phyloP scores from a whole-genome alignment of 2,888 invertebrate species.

The Alloplasta piceator region DNA sequence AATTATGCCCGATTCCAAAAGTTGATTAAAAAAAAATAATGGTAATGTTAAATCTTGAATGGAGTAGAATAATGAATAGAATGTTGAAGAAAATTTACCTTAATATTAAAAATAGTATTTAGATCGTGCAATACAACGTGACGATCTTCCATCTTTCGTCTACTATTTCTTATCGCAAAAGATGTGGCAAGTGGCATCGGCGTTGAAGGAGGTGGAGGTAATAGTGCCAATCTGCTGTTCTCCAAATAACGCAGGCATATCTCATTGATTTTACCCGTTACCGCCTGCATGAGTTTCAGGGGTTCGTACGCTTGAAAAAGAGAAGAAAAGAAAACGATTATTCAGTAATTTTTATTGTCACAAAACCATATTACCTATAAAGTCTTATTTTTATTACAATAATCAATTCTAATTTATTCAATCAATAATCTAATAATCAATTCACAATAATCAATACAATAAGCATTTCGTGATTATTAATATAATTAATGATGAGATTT shows the following conservation, averaged over 20 bases:
- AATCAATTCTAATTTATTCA: conserved; percentile 33
- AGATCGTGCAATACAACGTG: conserved; percentile 93
- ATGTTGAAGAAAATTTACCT: conserved; percentile 85
- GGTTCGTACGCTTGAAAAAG: conserved; percentile 88
- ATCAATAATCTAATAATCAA: conserved; percentile 34
- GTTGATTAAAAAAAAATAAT: too few relatives aligned
- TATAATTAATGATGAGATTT: too few relatives aligned
- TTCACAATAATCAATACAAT: too few relatives aligned
- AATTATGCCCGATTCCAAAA: too few relatives aligned
- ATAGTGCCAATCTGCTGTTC: conserved; percentile 87
- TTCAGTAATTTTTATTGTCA: conserved; percentile 8
- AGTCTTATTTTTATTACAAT: background rate
- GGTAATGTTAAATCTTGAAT: too few relatives aligned
- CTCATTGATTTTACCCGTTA: conserved; percentile 89
- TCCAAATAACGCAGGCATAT: conserved; percentile 89
- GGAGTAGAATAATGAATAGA: too few relatives aligned
- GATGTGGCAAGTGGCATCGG: conserved; percentile 86
- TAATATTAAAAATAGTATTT: conserved; percentile 91
- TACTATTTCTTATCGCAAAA: conserved; percentile 91
- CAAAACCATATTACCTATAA: background rate
- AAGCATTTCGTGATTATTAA: too few relatives aligned
- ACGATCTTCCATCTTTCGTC: conserved; percentile 96
- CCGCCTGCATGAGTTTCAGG: conserved; percentile 89
- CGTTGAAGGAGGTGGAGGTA: conserved; percentile 85
- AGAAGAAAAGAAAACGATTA: conserved; percentile 41